Conservation (phyloP, 1,140 invertebrate genomes). For the Papilio xuthus region DNA sequence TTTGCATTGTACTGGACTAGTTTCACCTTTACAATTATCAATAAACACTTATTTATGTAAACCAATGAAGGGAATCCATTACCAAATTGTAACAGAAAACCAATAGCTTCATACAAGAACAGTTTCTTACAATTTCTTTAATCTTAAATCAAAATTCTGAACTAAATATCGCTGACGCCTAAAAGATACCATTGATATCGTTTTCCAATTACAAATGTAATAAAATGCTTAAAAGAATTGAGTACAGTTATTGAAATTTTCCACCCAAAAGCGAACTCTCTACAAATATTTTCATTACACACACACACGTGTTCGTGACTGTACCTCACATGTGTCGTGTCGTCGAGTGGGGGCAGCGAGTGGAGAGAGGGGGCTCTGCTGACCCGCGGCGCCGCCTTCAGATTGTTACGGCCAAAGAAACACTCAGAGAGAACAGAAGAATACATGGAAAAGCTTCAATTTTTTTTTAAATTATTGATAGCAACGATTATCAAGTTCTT, state of each 20-base stretch:
- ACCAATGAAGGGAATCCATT: too few relatives aligned
- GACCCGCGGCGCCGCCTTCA: conserved; percentile 76
- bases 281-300: conserved; percentile 33
- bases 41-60: too few relatives aligned
- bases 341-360: conserved; percentile 3
- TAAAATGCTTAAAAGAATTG: conserved; percentile 19
- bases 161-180: not conserved
- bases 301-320: conserved; percentile 2
- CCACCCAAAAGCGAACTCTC: conserved; percentile 16
- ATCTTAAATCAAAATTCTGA: not conserved
- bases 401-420: conserved; percentile 77
- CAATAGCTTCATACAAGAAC: too few relatives aligned
- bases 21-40: too few relatives aligned
- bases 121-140: too few relatives aligned
- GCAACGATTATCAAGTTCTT: too few relatives aligned
- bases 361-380: conserved; percentile 57
- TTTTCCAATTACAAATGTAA: conserved; percentile 16
- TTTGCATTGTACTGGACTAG: too few relatives aligned
- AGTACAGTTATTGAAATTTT: conserved; percentile 32
- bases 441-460: conserved; percentile 42
- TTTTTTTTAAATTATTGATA: too few relatives aligned
- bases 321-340: conserved; percentile 26
- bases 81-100: too few relatives aligned
- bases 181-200: not conserved
- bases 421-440: conserved; percentile 52